phyloP scores from a whole-genome alignment of 2,113 vertebrate genomes.

The Phoenicopterus ruber region DNA sequence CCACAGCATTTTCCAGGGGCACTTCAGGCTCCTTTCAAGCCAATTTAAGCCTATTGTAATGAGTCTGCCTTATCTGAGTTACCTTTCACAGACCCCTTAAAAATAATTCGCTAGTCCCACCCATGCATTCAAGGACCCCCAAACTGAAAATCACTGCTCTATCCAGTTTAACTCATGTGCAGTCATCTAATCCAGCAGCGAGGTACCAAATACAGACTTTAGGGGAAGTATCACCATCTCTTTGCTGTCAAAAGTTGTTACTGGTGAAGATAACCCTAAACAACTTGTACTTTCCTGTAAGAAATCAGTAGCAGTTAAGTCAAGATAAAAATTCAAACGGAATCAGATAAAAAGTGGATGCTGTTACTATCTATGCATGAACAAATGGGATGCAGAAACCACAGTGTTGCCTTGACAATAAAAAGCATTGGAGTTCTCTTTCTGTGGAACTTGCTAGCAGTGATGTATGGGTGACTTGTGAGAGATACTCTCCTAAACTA shows the following conservation, averaged over 20 bases:
- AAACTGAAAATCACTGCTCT: neutral
- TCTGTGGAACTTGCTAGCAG: constrained; percentile 26
- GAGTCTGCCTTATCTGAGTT: neutral
- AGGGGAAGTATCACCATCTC: neutral
- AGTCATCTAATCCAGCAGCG: neutral
- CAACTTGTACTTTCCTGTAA: neutral
- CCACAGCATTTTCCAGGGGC: neutral
- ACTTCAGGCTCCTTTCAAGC: neutral
- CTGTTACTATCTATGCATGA: constrained; percentile 30
- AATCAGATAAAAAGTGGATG: constrained; percentile 52
- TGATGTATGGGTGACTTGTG: constrained; percentile 37
- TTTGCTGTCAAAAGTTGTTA: constrained; percentile 8
- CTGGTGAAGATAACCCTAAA: constrained; percentile 13
- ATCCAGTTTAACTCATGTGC: neutral
- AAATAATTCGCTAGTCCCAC: neutral
- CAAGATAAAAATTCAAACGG: constrained; percentile 51
- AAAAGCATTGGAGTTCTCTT: constrained; percentile 25
- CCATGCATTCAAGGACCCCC: neutral
- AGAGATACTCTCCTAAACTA: constrained; percentile 37
- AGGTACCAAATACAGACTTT: neutral
- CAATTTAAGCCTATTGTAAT: neutral
- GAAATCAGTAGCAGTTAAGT: constrained; percentile 16
- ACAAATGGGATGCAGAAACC: constrained; percentile 42
- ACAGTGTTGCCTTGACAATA: constrained; percentile 59
- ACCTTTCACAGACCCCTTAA: neutral